A percentile compares a stretch with the other conserved stretches of the same genome.
These are phyloP conservation scores for Xenopus tropicalis DNA, from an alignment of 2,113 vertebrate species.

Conservation along the genomic window DNA sequence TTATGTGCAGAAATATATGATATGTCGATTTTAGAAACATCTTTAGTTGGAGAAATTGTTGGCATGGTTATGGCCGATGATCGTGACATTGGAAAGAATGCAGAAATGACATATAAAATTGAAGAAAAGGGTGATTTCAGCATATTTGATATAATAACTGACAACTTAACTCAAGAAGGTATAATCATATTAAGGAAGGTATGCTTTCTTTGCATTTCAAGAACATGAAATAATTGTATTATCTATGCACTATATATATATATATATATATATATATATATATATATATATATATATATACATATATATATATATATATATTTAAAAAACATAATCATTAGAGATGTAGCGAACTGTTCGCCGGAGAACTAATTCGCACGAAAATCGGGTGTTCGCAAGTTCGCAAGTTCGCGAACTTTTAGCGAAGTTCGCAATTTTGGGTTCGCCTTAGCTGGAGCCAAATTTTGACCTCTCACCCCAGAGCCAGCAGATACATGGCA, in stretches of 20 bases:
- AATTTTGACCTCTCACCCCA: too few species aligned
- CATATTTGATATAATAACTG: slow-evolving; percentile 74
- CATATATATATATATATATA: too few species aligned
- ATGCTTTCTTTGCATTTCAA: slow-evolving; percentile 17
- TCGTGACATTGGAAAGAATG: slow-evolving; percentile 77
- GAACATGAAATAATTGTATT: neutral
- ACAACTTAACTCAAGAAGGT: slow-evolving; percentile 84
- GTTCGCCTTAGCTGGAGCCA: too few species aligned
- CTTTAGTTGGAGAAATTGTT: slow-evolving; percentile 69
- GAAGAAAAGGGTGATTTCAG: slow-evolving; percentile 69
- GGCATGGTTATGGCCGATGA: slow-evolving; percentile 82
- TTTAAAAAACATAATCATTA: too few species aligned
- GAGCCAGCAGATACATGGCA: too few species aligned
- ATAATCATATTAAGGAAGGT: slow-evolving; percentile 82
- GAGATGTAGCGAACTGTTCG: too few species aligned
- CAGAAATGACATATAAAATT: slow-evolving; percentile 82
- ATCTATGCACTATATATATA: neutral
- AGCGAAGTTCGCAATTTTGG: too few species aligned
- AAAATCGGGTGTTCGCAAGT: too few species aligned
- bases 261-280: too few species aligned
- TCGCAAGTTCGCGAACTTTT: too few species aligned
- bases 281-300: too few species aligned
- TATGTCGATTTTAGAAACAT: slow-evolving; percentile 75
- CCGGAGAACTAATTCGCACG: too few species aligned
- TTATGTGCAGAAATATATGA: slow-evolving; percentile 75